A percentile compares a stretch with the other conserved stretches of the same genome.
Conservation (phyloP, 2,797 vertebrate genomes). For the Notoglanidium macrostoma region DNA sequence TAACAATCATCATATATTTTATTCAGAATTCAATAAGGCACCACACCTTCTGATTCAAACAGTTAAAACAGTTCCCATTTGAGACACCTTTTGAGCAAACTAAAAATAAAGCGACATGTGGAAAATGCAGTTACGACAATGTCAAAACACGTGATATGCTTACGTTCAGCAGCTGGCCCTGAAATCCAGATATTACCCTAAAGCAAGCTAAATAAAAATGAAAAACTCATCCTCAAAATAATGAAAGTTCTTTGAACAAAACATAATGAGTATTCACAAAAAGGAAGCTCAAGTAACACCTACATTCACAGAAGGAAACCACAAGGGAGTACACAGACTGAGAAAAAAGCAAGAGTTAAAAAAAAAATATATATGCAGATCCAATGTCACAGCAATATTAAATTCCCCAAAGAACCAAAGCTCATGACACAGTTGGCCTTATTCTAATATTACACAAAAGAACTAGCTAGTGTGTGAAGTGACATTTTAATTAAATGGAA, state of each 20-base stretch:
- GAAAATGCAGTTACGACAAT: background rate
- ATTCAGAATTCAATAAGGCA: constrained; percentile 32
- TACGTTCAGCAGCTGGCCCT: too few species aligned
- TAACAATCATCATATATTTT: constrained; percentile 3
- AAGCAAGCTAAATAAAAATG: background rate
- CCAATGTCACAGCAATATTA: background rate
- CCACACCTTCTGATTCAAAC: constrained; percentile 23
- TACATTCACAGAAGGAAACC: constrained; percentile 3
- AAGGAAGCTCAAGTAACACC: background rate
- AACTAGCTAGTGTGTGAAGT: constrained; percentile 32
- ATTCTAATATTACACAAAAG: constrained; percentile 7
- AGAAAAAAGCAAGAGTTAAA: background rate
- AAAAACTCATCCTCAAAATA: background rate
- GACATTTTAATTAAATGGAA: constrained; percentile 47
- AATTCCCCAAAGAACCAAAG: background rate
- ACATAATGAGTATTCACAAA: background rate
- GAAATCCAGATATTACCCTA: background rate
- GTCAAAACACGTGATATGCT: background rate
- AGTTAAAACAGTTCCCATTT: constrained; percentile 6
- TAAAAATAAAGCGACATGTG: background rate
- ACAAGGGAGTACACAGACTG: background rate
- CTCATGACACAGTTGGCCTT: constrained; percentile 29
- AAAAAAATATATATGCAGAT: too few species aligned
- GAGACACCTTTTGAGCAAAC: constrained; percentile 7
- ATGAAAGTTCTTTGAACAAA: background rate